phyloP scores from a whole-genome alignment of 2,888 invertebrate species.

The Pilophorus perplexus region DNA sequence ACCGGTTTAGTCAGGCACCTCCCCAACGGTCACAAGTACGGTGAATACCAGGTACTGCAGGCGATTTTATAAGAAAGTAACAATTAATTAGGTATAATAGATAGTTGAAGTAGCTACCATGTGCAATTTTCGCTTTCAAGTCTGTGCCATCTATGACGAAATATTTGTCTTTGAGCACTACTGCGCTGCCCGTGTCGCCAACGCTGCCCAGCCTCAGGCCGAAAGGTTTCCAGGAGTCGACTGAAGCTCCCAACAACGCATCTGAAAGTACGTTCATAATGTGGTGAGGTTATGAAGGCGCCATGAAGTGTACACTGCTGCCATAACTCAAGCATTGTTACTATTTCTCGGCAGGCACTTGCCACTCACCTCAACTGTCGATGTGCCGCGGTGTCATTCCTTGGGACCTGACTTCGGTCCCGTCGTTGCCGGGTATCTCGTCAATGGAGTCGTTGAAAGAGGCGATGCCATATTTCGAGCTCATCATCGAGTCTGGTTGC shows the following conservation, averaged over 20 bases:
- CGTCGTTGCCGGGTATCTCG: constrained; percentile 52
- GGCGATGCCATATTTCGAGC: constrained; percentile 60
- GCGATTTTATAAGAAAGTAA: no score
- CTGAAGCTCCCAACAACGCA: constrained; percentile 43
- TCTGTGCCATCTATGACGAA: constrained; percentile 43
- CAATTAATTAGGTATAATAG: no score
- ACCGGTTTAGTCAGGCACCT: constrained; percentile 43
- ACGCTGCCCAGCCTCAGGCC: constrained; percentile 56
- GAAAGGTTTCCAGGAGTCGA: constrained; percentile 40
- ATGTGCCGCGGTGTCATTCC: constrained; percentile 66
- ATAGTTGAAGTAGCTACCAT: no score
- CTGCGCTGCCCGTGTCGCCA: constrained; percentile 59
- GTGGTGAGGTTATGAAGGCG: no score
- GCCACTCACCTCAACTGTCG: constrained; percentile 57
- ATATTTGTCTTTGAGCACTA: constrained; percentile 43
- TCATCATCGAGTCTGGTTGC: constrained; percentile 63
- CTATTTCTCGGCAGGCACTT: constrained; percentile 52
- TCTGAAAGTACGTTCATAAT: constrained; percentile 45
- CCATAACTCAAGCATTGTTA: not conserved
- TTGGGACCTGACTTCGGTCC: constrained; percentile 62
- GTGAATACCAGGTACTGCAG: constrained; percentile 47
- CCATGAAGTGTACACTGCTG: not conserved
- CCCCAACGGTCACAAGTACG: constrained; percentile 48
- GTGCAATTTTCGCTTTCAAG: no score
- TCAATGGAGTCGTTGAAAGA: constrained; percentile 54